Evolutionary conservation across 2,113 vertebrate species (phyloP), one percentile per base, ranked within the genome.

Genomic region (Saguinus imperator): DNA sequence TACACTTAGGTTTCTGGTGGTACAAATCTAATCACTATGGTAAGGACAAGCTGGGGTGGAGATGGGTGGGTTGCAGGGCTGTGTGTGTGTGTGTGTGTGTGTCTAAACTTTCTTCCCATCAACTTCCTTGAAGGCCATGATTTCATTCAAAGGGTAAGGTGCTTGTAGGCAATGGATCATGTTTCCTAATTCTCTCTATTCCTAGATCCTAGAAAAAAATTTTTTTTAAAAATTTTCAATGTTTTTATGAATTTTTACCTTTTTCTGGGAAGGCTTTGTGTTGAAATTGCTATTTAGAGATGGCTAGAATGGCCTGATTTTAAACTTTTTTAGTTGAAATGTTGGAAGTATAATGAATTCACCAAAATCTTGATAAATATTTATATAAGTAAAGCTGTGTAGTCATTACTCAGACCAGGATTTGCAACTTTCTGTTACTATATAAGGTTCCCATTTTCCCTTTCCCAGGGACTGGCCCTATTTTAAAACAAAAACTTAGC

Each of bases 401-500:
- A 37, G 57, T 6, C 64, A 52, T 3, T 37, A 66, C 43, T 40
- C 21, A 55, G 48, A 58, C 48, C 50, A 73, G 88, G 23, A 55
- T 18, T 45, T 57, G 13, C 23, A 57, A 84, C 2, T 57, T 83
- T 50, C 50, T 13, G 27, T 50, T 32, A 45, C 3, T 3, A 27
- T 76, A 37, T 55, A 70, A 40, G 37, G 18, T 40, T 94, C 6
- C 29, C 48, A 7, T 12, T 50, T 88, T 23, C 37, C 32, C 23
- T 48, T 87, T 70, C n/a, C 64, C 35, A 76, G 50, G 4, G 17
- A 29, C 14, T 32, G 27, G 25, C 27, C 17, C 77, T 64, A 37
- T 64, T 52, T 92, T 92, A 87, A 96, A 20, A 86, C 43, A 86
- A 55, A 94, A n/a, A 20, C 50, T 84, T 72, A 57, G 57, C 55